phyloP scores from a whole-genome alignment of 2,113 vertebrate genomes.

The Carettochelys insculpta region DNA sequence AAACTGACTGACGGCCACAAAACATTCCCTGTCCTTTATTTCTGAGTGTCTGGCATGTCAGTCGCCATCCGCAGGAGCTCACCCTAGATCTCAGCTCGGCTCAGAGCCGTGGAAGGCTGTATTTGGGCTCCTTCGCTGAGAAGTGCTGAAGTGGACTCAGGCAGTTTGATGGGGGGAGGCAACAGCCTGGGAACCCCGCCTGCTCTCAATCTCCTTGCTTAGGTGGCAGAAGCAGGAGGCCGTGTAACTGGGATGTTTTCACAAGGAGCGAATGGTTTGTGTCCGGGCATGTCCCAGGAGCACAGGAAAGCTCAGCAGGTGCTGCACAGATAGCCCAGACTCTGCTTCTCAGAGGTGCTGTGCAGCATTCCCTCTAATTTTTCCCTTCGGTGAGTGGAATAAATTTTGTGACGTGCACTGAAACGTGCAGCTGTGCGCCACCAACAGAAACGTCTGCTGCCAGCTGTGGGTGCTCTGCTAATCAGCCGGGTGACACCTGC shows the following conservation, averaged over 20 bases:
- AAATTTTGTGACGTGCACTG: too few relatives aligned
- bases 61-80: too few relatives aligned
- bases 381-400: too few relatives aligned
- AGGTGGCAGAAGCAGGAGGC: not conserved
- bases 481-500: too few relatives aligned
- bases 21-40: not conserved
- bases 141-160: constrained; percentile 10
- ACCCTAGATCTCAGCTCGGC: not conserved
- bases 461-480: too few relatives aligned
- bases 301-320: not conserved
- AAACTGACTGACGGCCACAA: not conserved
- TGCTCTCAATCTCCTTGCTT: not conserved
- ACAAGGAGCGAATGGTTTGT: not conserved
- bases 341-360: not conserved
- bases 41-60: not conserved
- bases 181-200: constrained; percentile 9
- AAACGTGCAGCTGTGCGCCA: too few relatives aligned
- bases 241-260: not conserved
- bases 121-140: too few relatives aligned
- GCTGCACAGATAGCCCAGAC: not conserved
- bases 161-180: constrained; percentile 18
- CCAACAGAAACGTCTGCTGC: too few relatives aligned
- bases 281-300: constrained; percentile 61
- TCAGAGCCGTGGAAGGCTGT: not conserved
- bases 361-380: too few relatives aligned